Base-by-base conservation (phyloP, 2,113 vertebrate genomes). In the Syngnathus scovelli region DNA sequence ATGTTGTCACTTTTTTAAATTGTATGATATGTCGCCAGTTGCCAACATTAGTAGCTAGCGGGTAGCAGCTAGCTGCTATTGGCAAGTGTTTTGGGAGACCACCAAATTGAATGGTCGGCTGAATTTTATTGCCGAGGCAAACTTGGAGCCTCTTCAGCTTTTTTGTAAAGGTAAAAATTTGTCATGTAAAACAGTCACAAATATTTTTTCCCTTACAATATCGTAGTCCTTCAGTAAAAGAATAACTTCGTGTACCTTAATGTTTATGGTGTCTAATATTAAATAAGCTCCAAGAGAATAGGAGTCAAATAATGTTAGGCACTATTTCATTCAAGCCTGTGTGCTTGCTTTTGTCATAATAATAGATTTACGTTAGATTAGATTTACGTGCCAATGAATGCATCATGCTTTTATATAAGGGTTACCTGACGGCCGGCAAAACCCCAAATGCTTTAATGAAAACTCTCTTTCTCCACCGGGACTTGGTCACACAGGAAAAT, bases 181-280 rank as follows among this genome's bases (percentile, higher is more conserved):
- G 16, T 51, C 49, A 51, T 21, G 49, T 21, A 52, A 52, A 51
- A 21, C 3, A 52, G 49, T 52, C 49, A 52, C n/a, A 21, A n/a
- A 18, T 6, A 1, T 13, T 46, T 46, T 46, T 46, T 46, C 5
- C 44, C 44, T 4, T 3, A 4, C 19, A 4, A 52, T 21, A n/a
- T 52, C 16, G 13, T 16, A 2, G 55, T 58, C 7, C 5, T 77
- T 74, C 54, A 78, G 63, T 74, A 68, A 69, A 86, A 84, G 78
- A 79, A 78, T 78, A 82, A 75, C 71, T 78, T 77, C 71, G 81
- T 77, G 71, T 83, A 83, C 79, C 78, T 85, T 86, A 77, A 89
- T 84, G 85, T 89, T 70, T 86, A 87, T 86, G 81, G 85, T 86
- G 87, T 80, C 77, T 87, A 73, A 83, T 72, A 52, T 69, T 82